Conservation (phyloP, 2,797 vertebrate genomes). For the Caiman crocodilus region DNA sequence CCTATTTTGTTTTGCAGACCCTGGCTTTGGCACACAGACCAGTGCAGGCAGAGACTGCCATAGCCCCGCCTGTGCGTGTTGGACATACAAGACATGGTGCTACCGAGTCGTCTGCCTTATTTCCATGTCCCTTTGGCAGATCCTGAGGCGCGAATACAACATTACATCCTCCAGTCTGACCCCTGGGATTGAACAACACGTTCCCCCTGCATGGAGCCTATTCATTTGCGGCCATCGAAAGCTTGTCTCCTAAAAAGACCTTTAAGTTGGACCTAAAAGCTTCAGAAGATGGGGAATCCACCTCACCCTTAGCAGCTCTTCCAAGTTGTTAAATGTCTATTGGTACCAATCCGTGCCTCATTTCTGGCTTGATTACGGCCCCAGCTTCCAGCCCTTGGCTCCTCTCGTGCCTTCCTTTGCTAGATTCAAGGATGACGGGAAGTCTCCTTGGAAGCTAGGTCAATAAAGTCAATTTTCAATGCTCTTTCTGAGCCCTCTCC, state of each 20-base stretch:
- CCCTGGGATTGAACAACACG: background rate
- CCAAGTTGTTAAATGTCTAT: background rate
- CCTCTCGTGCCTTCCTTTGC: background rate
- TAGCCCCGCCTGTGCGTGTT: no score
- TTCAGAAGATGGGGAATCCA: background rate
- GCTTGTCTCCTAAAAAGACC: background rate
- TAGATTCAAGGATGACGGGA: rapidly evolving
- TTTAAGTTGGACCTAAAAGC: background rate
- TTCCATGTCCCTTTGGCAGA: background rate
- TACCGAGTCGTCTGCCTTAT: background rate
- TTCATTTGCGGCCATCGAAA: background rate
- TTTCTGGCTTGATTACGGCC: background rate
- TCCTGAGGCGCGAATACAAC: background rate
- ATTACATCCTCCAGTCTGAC: background rate
- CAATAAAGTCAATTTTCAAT: no score
- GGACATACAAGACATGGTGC: rapidly evolving
- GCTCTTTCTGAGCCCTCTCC: no score
- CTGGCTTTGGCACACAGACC: no score
- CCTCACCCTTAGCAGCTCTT: background rate
- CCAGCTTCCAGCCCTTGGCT: background rate
- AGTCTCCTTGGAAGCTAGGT: background rate
- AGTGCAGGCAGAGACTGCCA: no score
- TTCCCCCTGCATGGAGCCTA: background rate
- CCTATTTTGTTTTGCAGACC: no score
- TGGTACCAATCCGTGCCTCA: rapidly evolving